These are phyloP conservation scores for Brachymystax lenok DNA, from an alignment of 2,797 vertebrate genomes.

Conservation along the genomic window DNA sequence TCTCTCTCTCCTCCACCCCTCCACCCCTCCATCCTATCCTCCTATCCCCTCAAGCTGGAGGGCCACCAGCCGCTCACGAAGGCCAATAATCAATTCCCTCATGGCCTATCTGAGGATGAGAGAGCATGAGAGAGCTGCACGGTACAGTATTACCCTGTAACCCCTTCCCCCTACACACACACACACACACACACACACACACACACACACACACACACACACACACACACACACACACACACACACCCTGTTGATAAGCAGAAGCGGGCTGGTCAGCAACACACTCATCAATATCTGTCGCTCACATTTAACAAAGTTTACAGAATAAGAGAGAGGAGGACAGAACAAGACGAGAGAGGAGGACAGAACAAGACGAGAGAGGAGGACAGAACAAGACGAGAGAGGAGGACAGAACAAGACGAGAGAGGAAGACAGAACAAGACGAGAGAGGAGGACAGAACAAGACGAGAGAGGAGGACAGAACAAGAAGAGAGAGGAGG, in stretches of 20 bases:
- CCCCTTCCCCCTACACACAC: conserved; percentile 26
- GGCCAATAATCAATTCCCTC: conserved; percentile 51
- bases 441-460: too few species aligned
- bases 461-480: too few species aligned
- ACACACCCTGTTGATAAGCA: conserved; percentile 24
- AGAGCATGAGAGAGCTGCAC: conserved; percentile 39
- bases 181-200: conserved; percentile 47
- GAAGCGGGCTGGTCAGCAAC: conserved; percentile 51
- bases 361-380: too few species aligned
- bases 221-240: too few species aligned
- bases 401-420: too few species aligned
- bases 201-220: too few species aligned
- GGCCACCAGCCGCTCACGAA: conserved; percentile 50
- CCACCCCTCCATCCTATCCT: conserved; percentile 7
- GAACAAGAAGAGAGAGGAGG: too few species aligned
- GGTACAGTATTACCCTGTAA: conserved; percentile 37
- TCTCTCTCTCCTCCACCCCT: too few species aligned
- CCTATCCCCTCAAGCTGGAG: conserved; percentile 21
- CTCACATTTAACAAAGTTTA: conserved; percentile 70
- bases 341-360: too few species aligned
- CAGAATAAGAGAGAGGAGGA: not conserved
- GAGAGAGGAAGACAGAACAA: too few species aligned
- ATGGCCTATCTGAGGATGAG: conserved; percentile 32
- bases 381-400: too few species aligned
- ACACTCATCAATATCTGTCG: conserved; percentile 70